Conservation (phyloP, 30 jellyfish, hydroid and myxozoan species). For the Catostylus mosaicus region DNA sequence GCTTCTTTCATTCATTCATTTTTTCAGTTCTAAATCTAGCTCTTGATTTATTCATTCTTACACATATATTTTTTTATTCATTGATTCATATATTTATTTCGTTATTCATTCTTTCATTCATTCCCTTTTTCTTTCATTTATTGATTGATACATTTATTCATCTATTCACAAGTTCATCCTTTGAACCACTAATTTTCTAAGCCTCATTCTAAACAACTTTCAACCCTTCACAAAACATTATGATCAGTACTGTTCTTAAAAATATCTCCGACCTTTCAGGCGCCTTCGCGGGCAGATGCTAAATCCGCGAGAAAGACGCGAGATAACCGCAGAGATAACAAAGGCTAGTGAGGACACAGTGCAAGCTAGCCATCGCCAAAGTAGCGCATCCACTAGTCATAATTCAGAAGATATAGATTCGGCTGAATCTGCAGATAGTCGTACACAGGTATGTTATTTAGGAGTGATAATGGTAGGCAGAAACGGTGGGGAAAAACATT, state of each 20-base stretch:
- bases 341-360: slow-evolving; percentile 13
- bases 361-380: neutral
- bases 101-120: too few relatives aligned
- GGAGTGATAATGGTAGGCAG: neutral
- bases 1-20: neutral
- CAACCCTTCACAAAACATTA: neutral
- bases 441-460: slow-evolving; percentile 60
- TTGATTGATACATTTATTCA: too few relatives aligned
- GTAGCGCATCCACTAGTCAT: slow-evolving; percentile 1
- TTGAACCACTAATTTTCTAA: too few relatives aligned
- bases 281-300: slow-evolving; percentile 50
- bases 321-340: slow-evolving; percentile 9
- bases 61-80: too few relatives aligned
- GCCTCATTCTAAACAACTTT: too few relatives aligned
- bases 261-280: neutral
- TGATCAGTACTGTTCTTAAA: too few relatives aligned
- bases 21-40: neutral
- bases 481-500: too few relatives aligned
- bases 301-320: slow-evolving; percentile 21
- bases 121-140: too few relatives aligned
- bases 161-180: too few relatives aligned
- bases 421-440: slow-evolving; percentile 77
- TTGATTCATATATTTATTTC: too few relatives aligned
- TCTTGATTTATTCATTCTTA: neutral
- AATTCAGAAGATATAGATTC: slow-evolving; percentile 57